Percentiles rank a stretch among this genome's conserved stretches.
Conservation (phyloP, 2,888 invertebrate species). For the Meiosimyza platycephala region DNA sequence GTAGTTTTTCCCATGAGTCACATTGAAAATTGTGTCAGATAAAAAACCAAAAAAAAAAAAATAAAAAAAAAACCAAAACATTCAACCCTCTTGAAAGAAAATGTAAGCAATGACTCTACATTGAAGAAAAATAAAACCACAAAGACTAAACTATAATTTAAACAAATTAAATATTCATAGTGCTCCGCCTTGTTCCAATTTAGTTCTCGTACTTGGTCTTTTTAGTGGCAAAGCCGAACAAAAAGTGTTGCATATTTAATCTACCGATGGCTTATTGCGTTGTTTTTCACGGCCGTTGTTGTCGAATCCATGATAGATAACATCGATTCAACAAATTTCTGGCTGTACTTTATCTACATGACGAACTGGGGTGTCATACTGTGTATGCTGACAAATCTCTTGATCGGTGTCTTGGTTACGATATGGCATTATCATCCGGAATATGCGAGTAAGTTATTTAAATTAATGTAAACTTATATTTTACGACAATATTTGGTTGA, state of each 20-base stretch:
- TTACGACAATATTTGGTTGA: no score
- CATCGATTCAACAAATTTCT: constrained; percentile 51
- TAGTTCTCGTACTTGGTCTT: constrained; percentile 25
- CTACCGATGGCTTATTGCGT: constrained; percentile 64
- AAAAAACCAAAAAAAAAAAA: background rate
- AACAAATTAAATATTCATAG: constrained; percentile 17
- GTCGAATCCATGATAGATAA: constrained; percentile 58
- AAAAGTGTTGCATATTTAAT: constrained; percentile 62
- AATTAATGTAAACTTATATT: no score
- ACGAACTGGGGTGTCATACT: constrained; percentile 66
- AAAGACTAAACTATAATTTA: background rate
- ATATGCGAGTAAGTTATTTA: constrained; percentile 58
- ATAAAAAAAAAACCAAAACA: background rate
- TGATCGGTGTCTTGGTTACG: constrained; percentile 62
- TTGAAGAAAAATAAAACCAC: background rate
- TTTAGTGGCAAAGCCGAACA: constrained; percentile 65
- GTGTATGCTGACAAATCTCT: constrained; percentile 63
- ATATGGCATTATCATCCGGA: constrained; percentile 65
- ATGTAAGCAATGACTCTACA: background rate
- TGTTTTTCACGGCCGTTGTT: constrained; percentile 62
- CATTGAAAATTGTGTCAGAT: constrained; percentile 52
- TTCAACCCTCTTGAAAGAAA: background rate
- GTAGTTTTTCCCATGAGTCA: constrained; percentile 40
- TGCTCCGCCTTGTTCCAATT: constrained; percentile 7
- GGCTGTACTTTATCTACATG: constrained; percentile 65